Evolutionary conservation across 2,888 invertebrate species (phyloP), one percentile per base, ranked within the genome.

Genomic region (Amphipyra berbera): DNA sequence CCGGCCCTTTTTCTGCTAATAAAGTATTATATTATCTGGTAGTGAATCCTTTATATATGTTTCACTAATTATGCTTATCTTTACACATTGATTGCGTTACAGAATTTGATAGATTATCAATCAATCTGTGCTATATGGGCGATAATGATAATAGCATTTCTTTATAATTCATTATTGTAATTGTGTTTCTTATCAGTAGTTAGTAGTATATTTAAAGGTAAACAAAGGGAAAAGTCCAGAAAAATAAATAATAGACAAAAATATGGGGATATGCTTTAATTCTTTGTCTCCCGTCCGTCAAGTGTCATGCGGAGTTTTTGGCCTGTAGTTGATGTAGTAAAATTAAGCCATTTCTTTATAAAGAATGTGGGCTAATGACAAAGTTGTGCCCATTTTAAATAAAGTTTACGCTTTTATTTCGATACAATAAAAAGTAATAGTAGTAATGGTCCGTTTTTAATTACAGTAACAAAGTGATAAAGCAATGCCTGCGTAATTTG

Each of bases 201-300:
- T 48, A 27, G n/a, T 21, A 57, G 12, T 63, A 12, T 38, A 2
- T 14, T 63, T 21, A 40, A 47, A n/a, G 21, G 21, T 14, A 44
- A 71, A 71, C 21, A 54, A 59, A 73, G 42, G 10, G 12, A 12
- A 21, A 1, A n/a, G 5, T 35, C 8, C 27, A n/a, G 13, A 0
- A 45, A 49, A 35, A 27, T 33, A 21, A n/a, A 13, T 13, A 13
- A 13, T 6, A 13, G 38, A 58, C 33, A 41, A 46, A 52, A 73
- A 66, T 48, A 56, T 54, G 53, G 46, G 50, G 60, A 58, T 54
- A 52, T 15, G 38, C 37, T 38, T 45, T 41, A 46, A 46, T 67
- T 74, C 66, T 73, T 62, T 68, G 60, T 56, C 47, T 47, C 45
- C 61, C 40, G 78, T 72, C 76, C 52, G 33, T 77, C 76, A 75